Evolutionary conservation across 1,140 invertebrate genomes (phyloP).

Genomic region (Drosophila repletoides): DNA sequence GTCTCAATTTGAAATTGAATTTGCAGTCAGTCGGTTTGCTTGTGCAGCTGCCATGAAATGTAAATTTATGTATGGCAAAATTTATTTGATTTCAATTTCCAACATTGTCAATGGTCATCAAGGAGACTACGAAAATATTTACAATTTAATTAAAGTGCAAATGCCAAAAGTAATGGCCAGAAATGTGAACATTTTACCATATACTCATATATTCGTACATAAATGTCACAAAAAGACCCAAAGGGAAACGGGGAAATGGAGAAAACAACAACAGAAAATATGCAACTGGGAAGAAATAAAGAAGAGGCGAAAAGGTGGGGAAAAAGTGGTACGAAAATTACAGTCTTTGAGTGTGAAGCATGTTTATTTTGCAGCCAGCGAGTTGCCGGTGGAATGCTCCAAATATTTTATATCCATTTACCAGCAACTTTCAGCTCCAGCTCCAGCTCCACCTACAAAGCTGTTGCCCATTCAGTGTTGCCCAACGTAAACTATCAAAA

Average conservation of each 20-base stretch:
- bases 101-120: constrained; percentile 13
- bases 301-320: not conserved
- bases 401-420: constrained; percentile 32
- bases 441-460: no score
- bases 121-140: constrained; percentile 59
- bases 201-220: no score
- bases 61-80: constrained; percentile 32
- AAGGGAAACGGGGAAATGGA: not conserved
- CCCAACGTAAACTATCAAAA: no score
- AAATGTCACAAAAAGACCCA: constrained; percentile 5
- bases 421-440: not conserved
- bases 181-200: no score
- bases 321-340: not conserved
- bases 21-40: not conserved
- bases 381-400: constrained; percentile 27
- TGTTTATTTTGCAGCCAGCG: constrained; percentile 33
- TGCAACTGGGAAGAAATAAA: constrained; percentile 6
- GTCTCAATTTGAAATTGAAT: constrained; percentile 21
- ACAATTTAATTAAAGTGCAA: constrained; percentile 76
- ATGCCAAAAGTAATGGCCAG: constrained; percentile 51
- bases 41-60: constrained; percentile 38
- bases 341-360: constrained; percentile 16
- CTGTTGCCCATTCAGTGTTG: no score
- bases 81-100: constrained; percentile 48
- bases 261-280: not conserved